phyloP scores from a whole-genome alignment of 2,888 invertebrate genomes.

The Tortrix viridana region DNA sequence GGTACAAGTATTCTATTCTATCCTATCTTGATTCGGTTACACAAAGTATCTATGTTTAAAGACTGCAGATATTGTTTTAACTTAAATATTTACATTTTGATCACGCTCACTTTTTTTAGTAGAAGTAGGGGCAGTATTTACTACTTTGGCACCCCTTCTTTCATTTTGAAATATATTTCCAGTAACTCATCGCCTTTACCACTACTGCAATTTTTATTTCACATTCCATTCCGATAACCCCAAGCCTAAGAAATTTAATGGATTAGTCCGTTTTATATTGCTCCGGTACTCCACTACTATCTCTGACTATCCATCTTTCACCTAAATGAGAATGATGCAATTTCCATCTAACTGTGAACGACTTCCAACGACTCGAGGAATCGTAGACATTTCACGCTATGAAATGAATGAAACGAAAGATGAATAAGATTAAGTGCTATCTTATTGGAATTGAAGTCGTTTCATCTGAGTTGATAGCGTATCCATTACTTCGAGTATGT shows the following conservation, averaged over 20 bases:
- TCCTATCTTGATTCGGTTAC: too few relatives aligned
- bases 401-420: conserved; percentile 16
- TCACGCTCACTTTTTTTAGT: too few relatives aligned
- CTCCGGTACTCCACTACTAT: conserved; percentile 1
- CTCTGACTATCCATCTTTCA: not conserved
- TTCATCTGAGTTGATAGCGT: conserved; percentile 10
- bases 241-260: conserved; percentile 7
- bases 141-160: too few relatives aligned
- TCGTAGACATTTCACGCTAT: conserved; percentile 11
- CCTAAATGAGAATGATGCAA: conserved; percentile 18
- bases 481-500: conserved; percentile 8
- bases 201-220: too few relatives aligned
- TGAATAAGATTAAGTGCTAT: conserved; percentile 6
- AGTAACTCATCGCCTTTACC: too few relatives aligned
- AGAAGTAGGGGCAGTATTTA: too few relatives aligned
- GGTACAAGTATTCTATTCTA: too few relatives aligned
- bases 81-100: too few relatives aligned
- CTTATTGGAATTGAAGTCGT: conserved; percentile 7
- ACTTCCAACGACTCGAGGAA: not conserved
- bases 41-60: too few relatives aligned
- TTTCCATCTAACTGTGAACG: conserved; percentile 11
- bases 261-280: conserved; percentile 10
- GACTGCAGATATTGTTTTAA: too few relatives aligned
- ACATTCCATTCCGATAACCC: too few relatives aligned
- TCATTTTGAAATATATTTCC: too few relatives aligned